Conservation (phyloP, 2,113 vertebrate species). For the Arenaria interpres region DNA sequence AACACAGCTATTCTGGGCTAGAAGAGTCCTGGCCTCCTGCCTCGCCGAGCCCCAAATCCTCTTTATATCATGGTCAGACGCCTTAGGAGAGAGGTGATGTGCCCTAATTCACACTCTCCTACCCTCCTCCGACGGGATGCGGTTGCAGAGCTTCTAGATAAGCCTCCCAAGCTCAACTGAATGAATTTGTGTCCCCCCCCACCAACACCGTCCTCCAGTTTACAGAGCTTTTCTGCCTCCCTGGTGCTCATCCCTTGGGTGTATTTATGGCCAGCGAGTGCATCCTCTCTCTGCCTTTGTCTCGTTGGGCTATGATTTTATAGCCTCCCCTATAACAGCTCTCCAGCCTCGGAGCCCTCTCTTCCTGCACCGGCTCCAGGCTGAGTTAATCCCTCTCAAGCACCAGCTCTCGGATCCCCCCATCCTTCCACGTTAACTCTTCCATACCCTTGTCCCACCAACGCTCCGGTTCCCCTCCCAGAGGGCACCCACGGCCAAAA, state of each 20-base stretch:
- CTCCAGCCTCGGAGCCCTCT: constrained; percentile 28
- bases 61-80: not conserved
- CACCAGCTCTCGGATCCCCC: not conserved
- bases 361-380: constrained; percentile 47
- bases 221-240: not conserved
- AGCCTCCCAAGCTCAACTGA: not conserved
- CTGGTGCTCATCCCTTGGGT: not conserved
- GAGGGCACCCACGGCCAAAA: not conserved
- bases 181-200: not conserved
- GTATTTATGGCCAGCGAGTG: not conserved
- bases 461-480: not conserved
- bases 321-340: not conserved
- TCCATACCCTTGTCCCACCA: not conserved
- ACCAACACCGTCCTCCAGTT: not conserved
- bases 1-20: not conserved
- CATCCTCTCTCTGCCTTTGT: not conserved
- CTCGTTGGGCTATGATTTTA: not conserved
- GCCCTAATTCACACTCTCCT: not conserved
- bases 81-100: not conserved
- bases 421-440: not conserved
- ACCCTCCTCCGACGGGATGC: not conserved
- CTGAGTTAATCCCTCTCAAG: constrained; percentile 32
- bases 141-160: not conserved
- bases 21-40: not conserved
- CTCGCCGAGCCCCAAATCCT: not conserved